Base-by-base conservation (phyloP, 2,888 invertebrate species). In the Idaea straminata region DNA sequence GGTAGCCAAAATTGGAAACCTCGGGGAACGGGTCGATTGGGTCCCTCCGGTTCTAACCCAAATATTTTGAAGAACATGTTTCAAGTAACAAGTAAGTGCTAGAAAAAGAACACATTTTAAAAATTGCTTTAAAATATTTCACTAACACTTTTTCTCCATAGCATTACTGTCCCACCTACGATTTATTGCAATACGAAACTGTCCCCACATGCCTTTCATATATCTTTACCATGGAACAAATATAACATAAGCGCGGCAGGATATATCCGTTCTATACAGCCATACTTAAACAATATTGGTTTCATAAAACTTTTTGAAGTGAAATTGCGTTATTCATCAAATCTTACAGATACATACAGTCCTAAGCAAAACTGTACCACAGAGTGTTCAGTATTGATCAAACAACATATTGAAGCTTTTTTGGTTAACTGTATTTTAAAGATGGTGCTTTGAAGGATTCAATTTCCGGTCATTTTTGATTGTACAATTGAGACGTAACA, bases 151-250 rank as follows among this genome's bases (percentile, higher is more conserved):
- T 65, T 57, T 70, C 83, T 87, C 82, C 61, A 80, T 34, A 4
- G 38, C 61, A 69, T 68, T 72, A 35, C 47, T 83, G 70, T 83
- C 86, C 84, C 90, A 79, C 91, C 89, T 76, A 83, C 83, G 83
- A 91, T 91, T 91, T 91, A 91, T 92, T 86, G 89, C 85, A 88
- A 91, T 87, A 78, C 78, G 85, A 89, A 86, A 84, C 89, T 89
- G 87, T 92, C 88, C 83, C 85, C 87, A 87, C 87, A 84, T 86
- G 80, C 80, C 78, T 85, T 87, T 88, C 83, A 86, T 84, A 81
- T 77, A 83, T 84, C 79, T 81, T 77, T 77, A 78, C 70, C 75
- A 34, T 80, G 83, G 83, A 79, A 75, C 72, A 70, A 60, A 64
- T 75, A 75, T 66, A 80, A 80, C 79, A 77, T 73, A 77, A 72